Base-by-base conservation (phyloP, 2,888 invertebrate species). In the Spodoptera picta region DNA sequence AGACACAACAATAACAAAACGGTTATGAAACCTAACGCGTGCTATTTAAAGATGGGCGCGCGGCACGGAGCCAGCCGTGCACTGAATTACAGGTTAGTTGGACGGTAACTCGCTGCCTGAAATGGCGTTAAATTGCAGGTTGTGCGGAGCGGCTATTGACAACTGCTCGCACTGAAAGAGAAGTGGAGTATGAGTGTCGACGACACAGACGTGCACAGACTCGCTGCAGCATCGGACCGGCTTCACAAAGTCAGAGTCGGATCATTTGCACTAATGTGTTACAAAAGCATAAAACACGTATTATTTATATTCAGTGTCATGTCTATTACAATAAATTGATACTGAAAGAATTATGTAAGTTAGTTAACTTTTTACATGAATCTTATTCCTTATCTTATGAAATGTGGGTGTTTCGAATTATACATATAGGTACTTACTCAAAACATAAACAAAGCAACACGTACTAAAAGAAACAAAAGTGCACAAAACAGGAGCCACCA, bases 51-150 rank as follows among this genome's bases (percentile, higher is more conserved):
- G 73, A 69, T 56, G 6, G 44, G 51, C 50, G 59, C 51, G 69
- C 19, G 62, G 64, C 67, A 43, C 53, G 27, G 59, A 64, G 60
- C 60, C 69, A 67, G 69, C 60, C 59, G 57, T 52, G 62, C 60
- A 65, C 71, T 74, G 68, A 74, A 78, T 83, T 79, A 80, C 80
- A 81, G 78, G 79, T 70, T 71, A 72, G 1, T 36, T 36, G 36
- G 60, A 65, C 63, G 66, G 49, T 62, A 77, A 73, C 71, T 75
- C 68, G 62, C 55, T 60, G 54, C 53, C 64, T 67, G 45, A 65
- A 70, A 65, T 58, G 62, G 74, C 65, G 69, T 72, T 73, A 67
- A 74, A 80, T 80, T 75, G 77, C 73, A 73, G 75, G 36, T 57
- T 24, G 42, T 47, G 27, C 48, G 12, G 50, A 68, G 70, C 47